Evolutionary conservation across 1,140 invertebrate genomes (phyloP), one percentile per base, ranked within the genome.

Genomic region (Antheraea mylitta): DNA sequence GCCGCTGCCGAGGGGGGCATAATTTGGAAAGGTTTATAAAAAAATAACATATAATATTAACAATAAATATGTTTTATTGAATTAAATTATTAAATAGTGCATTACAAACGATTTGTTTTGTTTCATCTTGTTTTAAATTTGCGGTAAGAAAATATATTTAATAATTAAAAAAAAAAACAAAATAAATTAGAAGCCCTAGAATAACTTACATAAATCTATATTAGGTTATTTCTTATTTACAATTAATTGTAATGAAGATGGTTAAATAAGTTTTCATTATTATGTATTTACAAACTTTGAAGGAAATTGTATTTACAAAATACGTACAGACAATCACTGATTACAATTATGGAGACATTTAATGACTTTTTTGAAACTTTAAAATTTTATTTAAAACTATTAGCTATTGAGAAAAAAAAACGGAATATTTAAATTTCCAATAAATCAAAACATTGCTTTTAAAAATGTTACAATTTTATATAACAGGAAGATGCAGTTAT

Each of bases 11-110:
- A n/a, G n/a, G n/a, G n/a, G n/a, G n/a, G n/a, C n/a, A 30, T 30
- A 30, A 30, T 30, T 30, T 30, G 4, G 4, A 1, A 4, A 30
- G 22, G 22, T 30, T 30, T 30, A 30, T 30, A 30, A 30, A 4
- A 30, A 30, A 30, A 30, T 30, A 30, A 30, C 22, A 79, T 73
- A 75, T 82, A 86, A 85, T 85, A 83, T 82, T 87, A 86, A 85
- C 81, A 89, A 90, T 90, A 90, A 88, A 90, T 89, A 89, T 74
- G 71, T 82, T 70, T 87, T 84, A 84, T 86, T 42, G 3, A 42
- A 42, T 42, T 87, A 83, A 80, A 77, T 84, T 86, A 89, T 76
- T 81, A 89, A 87, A 86, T 86, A 83, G 76, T 79, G 75, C 69
- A 74, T 76, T 68, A 74, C 68, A 75, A 72, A 69, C 67, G 68